Conservation (phyloP, 2,797 vertebrate species). For the Mus caroli region DNA sequence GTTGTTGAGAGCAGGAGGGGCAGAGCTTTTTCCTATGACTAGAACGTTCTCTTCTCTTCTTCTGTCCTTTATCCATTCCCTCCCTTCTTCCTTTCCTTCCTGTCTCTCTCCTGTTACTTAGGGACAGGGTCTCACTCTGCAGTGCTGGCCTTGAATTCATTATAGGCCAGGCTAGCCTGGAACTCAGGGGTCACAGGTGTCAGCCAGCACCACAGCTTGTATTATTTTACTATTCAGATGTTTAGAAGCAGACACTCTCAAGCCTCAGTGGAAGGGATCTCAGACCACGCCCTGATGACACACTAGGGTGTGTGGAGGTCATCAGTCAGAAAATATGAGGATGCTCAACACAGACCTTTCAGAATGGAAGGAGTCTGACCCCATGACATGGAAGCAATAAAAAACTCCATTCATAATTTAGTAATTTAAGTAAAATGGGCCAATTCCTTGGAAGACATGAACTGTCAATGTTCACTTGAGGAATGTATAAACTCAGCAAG, state of each 20-base stretch:
- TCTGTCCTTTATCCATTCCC: neutral
- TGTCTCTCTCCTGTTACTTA: neutral
- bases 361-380: constrained; percentile 31
- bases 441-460: constrained; percentile 16
- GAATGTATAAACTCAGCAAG: neutral
- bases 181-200: neutral
- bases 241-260: neutral
- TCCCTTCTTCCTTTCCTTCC: neutral
- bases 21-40: neutral
- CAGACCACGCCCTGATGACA: neutral
- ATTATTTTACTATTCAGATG: neutral
- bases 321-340: neutral
- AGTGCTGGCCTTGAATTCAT: neutral
- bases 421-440: neutral
- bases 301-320: neutral
- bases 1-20: neutral
- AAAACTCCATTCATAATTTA: neutral
- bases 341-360: neutral
- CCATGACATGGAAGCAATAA: neutral
- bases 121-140: neutral
- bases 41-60: neutral
- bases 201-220: neutral
- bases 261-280: neutral
- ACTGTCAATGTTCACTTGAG: constrained; percentile 34
- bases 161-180: neutral